Evolutionary conservation across 2,888 invertebrate genomes (phyloP), one percentile per base, ranked within the genome.

Genomic region (Arctia plantaginis): DNA sequence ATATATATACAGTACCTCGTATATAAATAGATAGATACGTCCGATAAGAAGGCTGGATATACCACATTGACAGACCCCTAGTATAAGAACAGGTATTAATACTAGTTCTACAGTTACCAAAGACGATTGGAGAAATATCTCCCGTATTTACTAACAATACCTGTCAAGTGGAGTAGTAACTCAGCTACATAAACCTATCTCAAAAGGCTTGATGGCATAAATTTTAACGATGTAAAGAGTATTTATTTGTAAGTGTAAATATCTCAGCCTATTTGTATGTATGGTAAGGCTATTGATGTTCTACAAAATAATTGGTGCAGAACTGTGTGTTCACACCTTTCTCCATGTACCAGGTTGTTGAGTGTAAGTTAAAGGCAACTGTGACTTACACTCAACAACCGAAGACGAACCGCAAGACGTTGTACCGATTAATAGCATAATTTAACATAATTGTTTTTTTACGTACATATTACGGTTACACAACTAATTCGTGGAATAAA

Each of bases 291-390:
- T 55, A 74, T 70, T 30, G 51, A 47, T 71, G 66, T 71, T 23
- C 44, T 33, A 70, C 69, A 71, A 73, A 70, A 66, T 41, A 71
- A 77, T 35, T 72, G 70, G 67, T 39, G 76, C 23, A 27, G 55
- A 74, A 70, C 72, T 35, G 51, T 69, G 75, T 69, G 41, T 76
- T 81, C 55, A 39, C 79, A 79, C 81, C 75, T 81, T 80, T 82
- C 79, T 80, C 75, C 39, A 64, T 75, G 47, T 47, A 59, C 66
- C 30, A 71, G 66, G 69, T 71, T 62, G 51, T n/a, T 18, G 44
- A 55, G 51, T 44, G 33, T 27, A 66, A 35, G 55, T 66, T 44
- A 51, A 70, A 78, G 51, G 69, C 76, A 80, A 80, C 78, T 77
- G 73, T 66, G 47, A 55, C 55, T 55, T n/a, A n/a, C n/a, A n/a